Conservation (phyloP, 2,113 vertebrate genomes). For the Oryzias curvinotus region DNA sequence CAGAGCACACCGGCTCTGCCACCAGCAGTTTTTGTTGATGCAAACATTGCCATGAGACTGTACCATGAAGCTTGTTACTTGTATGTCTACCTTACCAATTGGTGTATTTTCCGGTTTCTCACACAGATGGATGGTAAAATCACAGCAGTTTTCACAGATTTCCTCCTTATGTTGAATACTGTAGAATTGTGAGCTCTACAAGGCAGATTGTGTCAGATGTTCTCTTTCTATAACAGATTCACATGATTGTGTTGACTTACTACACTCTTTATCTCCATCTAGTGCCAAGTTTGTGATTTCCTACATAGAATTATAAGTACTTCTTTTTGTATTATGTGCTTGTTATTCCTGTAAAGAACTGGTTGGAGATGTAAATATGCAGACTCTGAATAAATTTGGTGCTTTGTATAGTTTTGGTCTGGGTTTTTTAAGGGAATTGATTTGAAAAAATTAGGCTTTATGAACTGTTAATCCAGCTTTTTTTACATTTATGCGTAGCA, state of each 20-base stretch:
- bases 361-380: slow-evolving; percentile 64
- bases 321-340: slow-evolving; percentile 38
- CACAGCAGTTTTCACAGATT: not conserved
- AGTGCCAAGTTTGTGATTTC: slow-evolving; percentile 67
- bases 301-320: slow-evolving; percentile 31
- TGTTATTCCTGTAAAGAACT: slow-evolving; percentile 56
- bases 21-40: slow-evolving; percentile 47
- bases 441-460: not conserved
- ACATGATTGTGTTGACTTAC: slow-evolving; percentile 51
- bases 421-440: not conserved
- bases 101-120: slow-evolving; percentile 8
- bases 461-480: too few relatives aligned
- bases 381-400: slow-evolving; percentile 65
- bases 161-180: slow-evolving; percentile 2
- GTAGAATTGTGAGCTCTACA: slow-evolving; percentile 1
- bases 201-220: slow-evolving; percentile 4
- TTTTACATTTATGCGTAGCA: too few relatives aligned
- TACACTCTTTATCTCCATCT: slow-evolving; percentile 48
- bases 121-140: slow-evolving; percentile 3
- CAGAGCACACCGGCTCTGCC: slow-evolving; percentile 14
- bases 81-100: not conserved
- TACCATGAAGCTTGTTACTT: not conserved
- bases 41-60: slow-evolving; percentile 10
- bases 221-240: slow-evolving; percentile 16
- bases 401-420: slow-evolving; percentile 48